Evolutionary conservation across 2,888 invertebrate genomes (phyloP).

Genomic region (Dioctria rufipes): DNA sequence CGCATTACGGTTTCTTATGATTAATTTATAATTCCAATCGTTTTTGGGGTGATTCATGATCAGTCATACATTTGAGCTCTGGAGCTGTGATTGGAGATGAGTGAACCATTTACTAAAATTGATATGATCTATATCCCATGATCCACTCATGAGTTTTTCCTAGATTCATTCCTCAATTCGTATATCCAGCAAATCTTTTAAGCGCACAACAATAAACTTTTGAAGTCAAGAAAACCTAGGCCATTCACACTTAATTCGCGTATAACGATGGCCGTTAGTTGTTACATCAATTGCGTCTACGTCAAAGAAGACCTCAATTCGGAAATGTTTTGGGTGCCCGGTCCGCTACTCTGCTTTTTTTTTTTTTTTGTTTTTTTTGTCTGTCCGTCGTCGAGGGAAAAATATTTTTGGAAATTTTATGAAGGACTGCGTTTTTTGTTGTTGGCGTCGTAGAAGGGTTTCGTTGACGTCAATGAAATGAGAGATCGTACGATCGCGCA

Average conservation of each 20-base stretch:
- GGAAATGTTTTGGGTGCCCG: neutral
- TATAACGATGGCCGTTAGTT: neutral
- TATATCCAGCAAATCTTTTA: neutral
- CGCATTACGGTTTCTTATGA: too few relatives aligned
- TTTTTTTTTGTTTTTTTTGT: neutral
- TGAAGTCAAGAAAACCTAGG: neutral
- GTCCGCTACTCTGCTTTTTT: neutral
- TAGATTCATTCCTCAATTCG: neutral
- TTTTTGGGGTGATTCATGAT: too few relatives aligned
- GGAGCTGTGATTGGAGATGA: too few relatives aligned
- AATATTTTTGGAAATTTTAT: constrained; percentile 1
- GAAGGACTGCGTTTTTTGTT: neutral
- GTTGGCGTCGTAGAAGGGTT: neutral
- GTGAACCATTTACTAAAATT: too few relatives aligned
- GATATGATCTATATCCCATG: too few relatives aligned
- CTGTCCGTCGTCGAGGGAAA: neutral
- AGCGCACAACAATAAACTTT: neutral
- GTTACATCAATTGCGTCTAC: constrained; percentile 7
- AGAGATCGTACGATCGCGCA: constrained; percentile 4
- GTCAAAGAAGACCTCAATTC: constrained; percentile 16
- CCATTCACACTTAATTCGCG: neutral
- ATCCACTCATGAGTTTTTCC: neutral
- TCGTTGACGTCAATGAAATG: constrained; percentile 37
- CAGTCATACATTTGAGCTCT: too few relatives aligned
- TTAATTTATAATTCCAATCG: too few relatives aligned